phyloP scores from a whole-genome alignment of 2,888 invertebrate genomes.

The Hemaris fuciformis region DNA sequence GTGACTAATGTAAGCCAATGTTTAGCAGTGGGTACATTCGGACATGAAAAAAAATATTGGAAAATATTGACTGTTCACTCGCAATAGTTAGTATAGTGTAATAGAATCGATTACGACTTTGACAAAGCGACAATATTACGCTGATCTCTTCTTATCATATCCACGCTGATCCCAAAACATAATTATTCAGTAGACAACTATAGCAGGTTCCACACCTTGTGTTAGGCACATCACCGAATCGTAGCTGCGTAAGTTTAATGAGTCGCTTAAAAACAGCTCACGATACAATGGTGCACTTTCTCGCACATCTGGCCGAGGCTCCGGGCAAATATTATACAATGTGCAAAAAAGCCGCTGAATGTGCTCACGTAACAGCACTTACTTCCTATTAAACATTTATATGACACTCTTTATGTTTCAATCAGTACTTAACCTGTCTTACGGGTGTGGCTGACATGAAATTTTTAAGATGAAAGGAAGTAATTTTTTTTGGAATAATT shows the following conservation, averaged over 20 bases:
- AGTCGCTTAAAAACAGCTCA: background rate
- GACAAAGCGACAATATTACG: no score
- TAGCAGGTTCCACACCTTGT: no score
- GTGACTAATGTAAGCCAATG: no score
- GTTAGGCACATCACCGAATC: background rate
- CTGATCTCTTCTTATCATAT: no score
- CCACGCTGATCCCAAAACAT: no score
- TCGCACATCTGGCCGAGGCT: background rate
- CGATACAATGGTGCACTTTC: constrained; percentile 3
- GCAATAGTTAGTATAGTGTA: no score
- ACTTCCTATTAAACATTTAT: constrained; percentile 5
- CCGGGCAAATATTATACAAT: constrained; percentile 3
- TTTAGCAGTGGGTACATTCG: no score
- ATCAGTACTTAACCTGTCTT: background rate
- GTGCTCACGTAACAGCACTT: background rate
- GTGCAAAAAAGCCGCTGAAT: background rate
- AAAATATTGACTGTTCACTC: no score
- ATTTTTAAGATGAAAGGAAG: background rate
- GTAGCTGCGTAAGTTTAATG: background rate
- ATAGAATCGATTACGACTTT: no score
- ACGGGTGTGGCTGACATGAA: background rate
- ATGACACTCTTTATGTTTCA: background rate
- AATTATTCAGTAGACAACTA: no score
- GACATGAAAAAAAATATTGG: no score
- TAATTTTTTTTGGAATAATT: no score